Conservation (phyloP, 53 echinoderm and acorn worm genomes). For the Hippasteria phrygiana region DNA sequence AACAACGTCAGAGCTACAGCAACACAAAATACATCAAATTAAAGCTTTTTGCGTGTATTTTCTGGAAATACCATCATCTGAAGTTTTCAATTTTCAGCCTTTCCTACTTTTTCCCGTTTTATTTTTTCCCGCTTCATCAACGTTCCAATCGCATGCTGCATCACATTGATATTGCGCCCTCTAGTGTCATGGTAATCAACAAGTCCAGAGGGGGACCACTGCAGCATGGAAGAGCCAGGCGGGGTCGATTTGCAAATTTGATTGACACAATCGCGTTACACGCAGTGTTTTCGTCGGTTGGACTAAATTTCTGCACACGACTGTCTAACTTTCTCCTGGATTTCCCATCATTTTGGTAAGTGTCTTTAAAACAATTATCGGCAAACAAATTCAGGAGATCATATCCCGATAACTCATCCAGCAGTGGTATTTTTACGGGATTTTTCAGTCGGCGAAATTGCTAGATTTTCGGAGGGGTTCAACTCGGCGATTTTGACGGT, state of each 20-base stretch:
- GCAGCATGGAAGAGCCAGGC: slow-evolving; percentile 47
- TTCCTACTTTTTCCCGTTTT: no score
- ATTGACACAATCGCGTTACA: slow-evolving; percentile 30
- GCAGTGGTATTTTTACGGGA: background rate
- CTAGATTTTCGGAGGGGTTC: background rate
- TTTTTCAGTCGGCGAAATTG: background rate
- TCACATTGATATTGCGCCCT: slow-evolving; percentile 20
- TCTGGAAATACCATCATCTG: no score
- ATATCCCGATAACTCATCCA: background rate
- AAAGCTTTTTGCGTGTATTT: no score
- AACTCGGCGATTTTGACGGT: background rate
- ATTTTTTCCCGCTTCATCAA: no score
- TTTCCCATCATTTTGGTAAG: slow-evolving; percentile 36
- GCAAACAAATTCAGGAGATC: background rate
- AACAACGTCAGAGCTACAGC: no score
- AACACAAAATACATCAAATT: no score
- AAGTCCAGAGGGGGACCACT: slow-evolving; percentile 21
- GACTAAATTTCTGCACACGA: background rate
- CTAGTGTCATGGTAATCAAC: background rate
- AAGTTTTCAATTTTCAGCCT: no score
- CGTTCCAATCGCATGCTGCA: no score
- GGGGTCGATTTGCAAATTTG: slow-evolving; percentile 57
- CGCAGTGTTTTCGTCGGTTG: slow-evolving; percentile 1
- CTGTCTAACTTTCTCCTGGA: slow-evolving; percentile 17
- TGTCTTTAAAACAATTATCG: slow-evolving; percentile 12